phyloP scores from a whole-genome alignment of 2,113 vertebrate genomes.

The Bolborhynchus lineola region DNA sequence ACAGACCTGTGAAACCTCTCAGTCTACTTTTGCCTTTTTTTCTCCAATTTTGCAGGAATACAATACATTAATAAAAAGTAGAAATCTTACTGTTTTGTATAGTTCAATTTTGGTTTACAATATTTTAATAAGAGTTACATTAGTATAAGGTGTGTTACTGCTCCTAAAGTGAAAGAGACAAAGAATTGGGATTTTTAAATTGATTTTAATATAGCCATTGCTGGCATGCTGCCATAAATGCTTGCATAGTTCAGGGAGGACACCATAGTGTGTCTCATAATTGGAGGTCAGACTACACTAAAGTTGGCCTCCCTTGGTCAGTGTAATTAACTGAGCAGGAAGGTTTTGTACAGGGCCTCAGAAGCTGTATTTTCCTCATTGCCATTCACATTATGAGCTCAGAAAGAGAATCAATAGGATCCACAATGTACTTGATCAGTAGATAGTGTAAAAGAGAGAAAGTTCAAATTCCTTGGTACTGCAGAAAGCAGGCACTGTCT shows the following conservation, averaged over 20 bases:
- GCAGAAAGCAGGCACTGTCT: neutral
- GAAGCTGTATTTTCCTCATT: neutral
- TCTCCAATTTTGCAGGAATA: neutral
- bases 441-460: neutral
- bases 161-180: conserved; percentile 34
- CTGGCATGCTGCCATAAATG: conserved; percentile 49
- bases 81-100: neutral
- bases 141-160: conserved; percentile 18
- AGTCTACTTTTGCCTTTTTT: neutral
- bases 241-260: conserved; percentile 25
- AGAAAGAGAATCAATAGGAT: neutral
- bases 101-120: conserved; percentile 11
- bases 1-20: neutral
- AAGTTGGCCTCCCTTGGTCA: conserved; percentile 22
- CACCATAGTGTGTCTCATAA: neutral
- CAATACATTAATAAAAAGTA: neutral
- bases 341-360: neutral
- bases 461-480: conserved; percentile 7
- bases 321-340: conserved; percentile 26
- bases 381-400: neutral
- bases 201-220: conserved; percentile 60
- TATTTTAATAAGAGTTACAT: conserved; percentile 7
- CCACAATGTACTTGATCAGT: neutral
- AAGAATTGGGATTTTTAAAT: conserved; percentile 33
- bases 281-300: conserved; percentile 20